Conservation (phyloP, 37 sponge, comb jelly and placozoan species). For the Hormiphora californensis region DNA sequence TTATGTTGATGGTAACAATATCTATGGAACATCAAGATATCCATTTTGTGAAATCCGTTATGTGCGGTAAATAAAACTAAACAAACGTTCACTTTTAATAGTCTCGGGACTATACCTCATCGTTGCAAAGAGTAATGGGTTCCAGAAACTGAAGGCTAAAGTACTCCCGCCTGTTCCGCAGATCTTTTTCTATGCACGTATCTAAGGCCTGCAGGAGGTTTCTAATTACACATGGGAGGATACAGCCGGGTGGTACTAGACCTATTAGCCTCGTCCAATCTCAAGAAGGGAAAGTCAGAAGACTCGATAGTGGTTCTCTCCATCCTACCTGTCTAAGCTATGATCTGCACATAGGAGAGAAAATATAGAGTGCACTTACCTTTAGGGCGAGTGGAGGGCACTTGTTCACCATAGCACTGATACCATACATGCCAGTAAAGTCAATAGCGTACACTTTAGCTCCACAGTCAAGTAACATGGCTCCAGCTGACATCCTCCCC, state of each 20-base stretch:
- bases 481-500: constrained; percentile 10
- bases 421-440: constrained; percentile 51
- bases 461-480: constrained; percentile 51
- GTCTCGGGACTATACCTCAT: too few species aligned
- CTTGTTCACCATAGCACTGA: constrained; percentile 53
- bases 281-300: too few species aligned
- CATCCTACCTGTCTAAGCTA: too few species aligned
- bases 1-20: not conserved
- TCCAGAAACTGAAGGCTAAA: constrained; percentile 39
- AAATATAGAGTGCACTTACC: not conserved
- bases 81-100: too few species aligned
- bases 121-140: constrained; percentile 46
- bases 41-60: not conserved
- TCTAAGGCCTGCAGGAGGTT: constrained; percentile 41
- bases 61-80: too few species aligned
- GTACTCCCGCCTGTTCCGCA: constrained; percentile 31
- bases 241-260: too few species aligned
- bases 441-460: constrained; percentile 50
- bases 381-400: constrained; percentile 49
- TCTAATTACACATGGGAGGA: too few species aligned
- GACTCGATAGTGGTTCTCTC: too few species aligned
- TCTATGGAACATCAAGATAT: not conserved
- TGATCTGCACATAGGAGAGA: not conserved
- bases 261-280: too few species aligned
- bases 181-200: constrained; percentile 33